These are phyloP conservation scores for Riparia riparia DNA, from an alignment of 2,113 vertebrate species.

Conservation along the genomic window DNA sequence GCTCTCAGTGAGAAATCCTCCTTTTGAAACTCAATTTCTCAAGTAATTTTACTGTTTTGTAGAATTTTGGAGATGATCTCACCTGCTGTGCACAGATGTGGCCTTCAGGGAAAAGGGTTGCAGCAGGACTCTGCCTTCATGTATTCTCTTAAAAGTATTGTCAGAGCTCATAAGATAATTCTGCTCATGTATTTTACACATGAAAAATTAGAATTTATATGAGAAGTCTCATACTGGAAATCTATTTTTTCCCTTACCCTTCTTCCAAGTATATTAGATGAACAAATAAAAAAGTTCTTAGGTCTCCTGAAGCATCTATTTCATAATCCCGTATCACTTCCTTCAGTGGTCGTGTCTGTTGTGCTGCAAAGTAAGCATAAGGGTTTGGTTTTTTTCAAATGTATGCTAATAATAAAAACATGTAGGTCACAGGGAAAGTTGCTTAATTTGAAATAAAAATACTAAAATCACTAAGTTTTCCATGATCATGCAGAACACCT, in stretches of 20 bases:
- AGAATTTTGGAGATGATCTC: neutral
- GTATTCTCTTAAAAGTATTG: neutral
- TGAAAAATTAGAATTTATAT: neutral
- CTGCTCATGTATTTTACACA: neutral
- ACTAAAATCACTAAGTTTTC: neutral
- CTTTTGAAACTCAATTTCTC: neutral
- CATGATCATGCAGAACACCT: neutral
- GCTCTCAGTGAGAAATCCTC: neutral
- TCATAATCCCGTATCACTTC: neutral
- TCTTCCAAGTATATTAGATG: neutral
- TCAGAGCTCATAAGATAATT: neutral
- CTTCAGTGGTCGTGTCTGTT: neutral
- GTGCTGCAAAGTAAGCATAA: neutral
- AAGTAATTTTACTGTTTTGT: neutral
- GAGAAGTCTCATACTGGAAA: neutral
- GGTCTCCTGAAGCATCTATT: neutral
- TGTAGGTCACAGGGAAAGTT: neutral
- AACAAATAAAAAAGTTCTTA: neutral
- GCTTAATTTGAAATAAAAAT: neutral
- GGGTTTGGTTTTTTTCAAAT: neutral
- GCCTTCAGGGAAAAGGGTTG: neutral
- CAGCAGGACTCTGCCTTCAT: neutral
- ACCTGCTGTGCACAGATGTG: neutral
- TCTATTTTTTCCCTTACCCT: neutral
- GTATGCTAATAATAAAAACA: neutral